These are phyloP conservation scores for Amblyornis subalaris DNA, from an alignment of 2,113 vertebrate species.

Conservation along the genomic window DNA sequence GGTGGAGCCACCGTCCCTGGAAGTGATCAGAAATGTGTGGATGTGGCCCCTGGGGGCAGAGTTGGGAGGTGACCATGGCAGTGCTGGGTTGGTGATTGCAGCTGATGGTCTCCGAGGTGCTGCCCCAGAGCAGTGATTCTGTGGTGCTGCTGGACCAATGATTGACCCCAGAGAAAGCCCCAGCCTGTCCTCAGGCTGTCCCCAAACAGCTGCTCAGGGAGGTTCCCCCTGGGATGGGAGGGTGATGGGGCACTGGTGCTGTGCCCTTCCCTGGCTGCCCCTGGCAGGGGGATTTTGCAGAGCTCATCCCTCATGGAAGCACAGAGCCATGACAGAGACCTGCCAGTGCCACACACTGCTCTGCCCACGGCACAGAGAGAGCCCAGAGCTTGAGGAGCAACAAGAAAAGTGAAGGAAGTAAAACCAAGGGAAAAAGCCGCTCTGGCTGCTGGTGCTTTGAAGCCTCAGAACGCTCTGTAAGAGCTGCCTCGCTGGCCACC, in stretches of 20 bases:
- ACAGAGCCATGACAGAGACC: too few species aligned
- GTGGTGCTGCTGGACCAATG: background rate
- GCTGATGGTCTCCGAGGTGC: background rate
- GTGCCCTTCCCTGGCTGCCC: background rate
- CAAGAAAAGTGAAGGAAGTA: background rate
- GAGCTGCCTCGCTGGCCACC: accelerated
- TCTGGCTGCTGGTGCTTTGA: background rate
- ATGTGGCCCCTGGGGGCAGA: background rate
- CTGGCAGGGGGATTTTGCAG: background rate
- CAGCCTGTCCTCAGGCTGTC: too few species aligned
- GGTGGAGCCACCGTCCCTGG: background rate
- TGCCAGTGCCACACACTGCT: background rate
- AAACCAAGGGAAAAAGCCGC: background rate
- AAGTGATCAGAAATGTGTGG: background rate
- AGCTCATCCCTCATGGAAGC: background rate
- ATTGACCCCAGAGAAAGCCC: background rate
- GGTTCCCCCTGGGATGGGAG: background rate
- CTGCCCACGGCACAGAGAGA: accelerated
- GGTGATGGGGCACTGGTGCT: accelerated
- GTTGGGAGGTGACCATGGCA: background rate
- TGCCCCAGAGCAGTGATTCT: background rate
- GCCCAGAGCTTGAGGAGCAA: background rate
- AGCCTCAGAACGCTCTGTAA: background rate
- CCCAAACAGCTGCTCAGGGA: too few species aligned
- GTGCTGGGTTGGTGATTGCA: background rate